Conservation (phyloP, 2,797 vertebrate genomes). For the Pseudomugil gertrudae region DNA sequence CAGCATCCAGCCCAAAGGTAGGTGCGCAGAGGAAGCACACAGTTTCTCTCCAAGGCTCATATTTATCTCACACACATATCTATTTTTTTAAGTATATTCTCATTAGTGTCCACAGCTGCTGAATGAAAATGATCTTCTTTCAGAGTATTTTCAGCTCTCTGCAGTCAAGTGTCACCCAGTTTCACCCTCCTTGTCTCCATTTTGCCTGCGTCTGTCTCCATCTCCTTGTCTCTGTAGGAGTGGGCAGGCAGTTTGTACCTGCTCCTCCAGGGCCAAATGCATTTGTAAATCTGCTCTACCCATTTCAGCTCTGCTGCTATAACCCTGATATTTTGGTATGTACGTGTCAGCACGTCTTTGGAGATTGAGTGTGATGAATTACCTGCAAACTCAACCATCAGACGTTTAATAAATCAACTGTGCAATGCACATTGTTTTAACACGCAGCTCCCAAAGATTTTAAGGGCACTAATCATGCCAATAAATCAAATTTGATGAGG, state of each 20-base stretch:
- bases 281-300: slow-evolving; percentile 66
- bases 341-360: slow-evolving; percentile 72
- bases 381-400: slow-evolving; percentile 73
- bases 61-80: slow-evolving; percentile 48
- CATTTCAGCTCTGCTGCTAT: slow-evolving; percentile 56
- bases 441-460: slow-evolving; percentile 59
- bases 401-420: slow-evolving; percentile 82
- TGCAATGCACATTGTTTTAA: slow-evolving; percentile 74
- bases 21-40: slow-evolving; percentile 41
- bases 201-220: slow-evolving; percentile 46
- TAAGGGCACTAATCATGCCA: slow-evolving; percentile 72
- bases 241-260: slow-evolving; percentile 37
- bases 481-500: slow-evolving; percentile 82
- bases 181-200: slow-evolving; percentile 41
- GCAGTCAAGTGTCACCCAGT: slow-evolving; percentile 53
- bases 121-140: slow-evolving; percentile 70
- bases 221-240: slow-evolving; percentile 54
- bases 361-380: slow-evolving; percentile 83
- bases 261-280: slow-evolving; percentile 72
- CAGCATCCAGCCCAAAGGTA: slow-evolving; percentile 85
- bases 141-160: slow-evolving; percentile 47
- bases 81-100: slow-evolving; percentile 62
- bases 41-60: background rate
- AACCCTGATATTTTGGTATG: slow-evolving; percentile 79
- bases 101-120: slow-evolving; percentile 73